These are phyloP conservation scores for Turritopsis rubra DNA, from an alignment of 30 jellyfish, hydroid and myxozoan species.

Conservation along the genomic window DNA sequence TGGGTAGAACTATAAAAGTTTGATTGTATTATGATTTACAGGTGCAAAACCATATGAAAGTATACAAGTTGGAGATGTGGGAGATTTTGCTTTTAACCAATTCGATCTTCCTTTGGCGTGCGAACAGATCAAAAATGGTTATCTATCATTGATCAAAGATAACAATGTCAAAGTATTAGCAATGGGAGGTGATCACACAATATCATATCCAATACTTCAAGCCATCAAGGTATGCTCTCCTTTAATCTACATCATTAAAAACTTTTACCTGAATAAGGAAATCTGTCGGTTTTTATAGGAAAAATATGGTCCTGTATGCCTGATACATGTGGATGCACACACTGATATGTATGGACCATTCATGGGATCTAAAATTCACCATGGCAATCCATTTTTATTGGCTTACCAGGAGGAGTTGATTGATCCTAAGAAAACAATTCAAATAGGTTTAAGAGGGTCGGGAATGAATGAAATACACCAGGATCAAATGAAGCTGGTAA, in stretches of 20 bases:
- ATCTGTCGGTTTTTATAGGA: slow-evolving; percentile 32
- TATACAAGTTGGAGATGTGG: slow-evolving; percentile 80
- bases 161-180: slow-evolving; percentile 53
- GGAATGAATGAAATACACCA: slow-evolving; percentile 47
- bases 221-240: slow-evolving; percentile 51
- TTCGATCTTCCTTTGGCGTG: slow-evolving; percentile 58
- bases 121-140: slow-evolving; percentile 41
- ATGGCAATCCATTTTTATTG: slow-evolving; percentile 65
- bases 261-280: background rate
- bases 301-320: slow-evolving; percentile 73
- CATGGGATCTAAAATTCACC: slow-evolving; percentile 48
- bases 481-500: slow-evolving; percentile 45
- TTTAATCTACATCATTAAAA: background rate
- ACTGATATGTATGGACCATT: slow-evolving; percentile 60
- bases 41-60: slow-evolving; percentile 74
- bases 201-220: slow-evolving; percentile 68
- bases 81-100: slow-evolving; percentile 47
- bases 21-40: background rate
- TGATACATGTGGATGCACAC: slow-evolving; percentile 83
- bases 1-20: background rate
- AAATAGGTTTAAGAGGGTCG: slow-evolving; percentile 77
- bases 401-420: slow-evolving; percentile 65
- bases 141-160: slow-evolving; percentile 31
- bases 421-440: slow-evolving; percentile 59
- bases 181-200: slow-evolving; percentile 89